Base-by-base conservation (phyloP, 1,140 invertebrate species). In the Melanaphis sacchari region DNA sequence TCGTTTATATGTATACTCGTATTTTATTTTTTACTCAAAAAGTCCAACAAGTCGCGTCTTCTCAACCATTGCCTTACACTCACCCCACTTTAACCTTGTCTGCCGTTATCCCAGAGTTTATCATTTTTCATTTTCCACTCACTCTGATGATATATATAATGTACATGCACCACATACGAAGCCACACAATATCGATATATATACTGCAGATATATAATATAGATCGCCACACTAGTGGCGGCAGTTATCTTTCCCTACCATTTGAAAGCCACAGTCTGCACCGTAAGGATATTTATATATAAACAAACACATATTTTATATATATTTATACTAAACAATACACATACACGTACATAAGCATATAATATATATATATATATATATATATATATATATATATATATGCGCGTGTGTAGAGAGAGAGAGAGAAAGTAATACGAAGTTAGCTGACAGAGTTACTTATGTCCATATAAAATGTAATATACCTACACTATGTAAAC, bases 41-140 rank as follows among this genome's bases (percentile, higher is more conserved):
- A 87, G 31, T 87, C 84, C 84, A 87, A 87, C 41, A 87, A 87
- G 84, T 87, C 84, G 82, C 84, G 24, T 84, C 38, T 84, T 84
- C 8, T 22, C 9, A 82, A 38, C 76, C 36, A 76, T n/a, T 36
- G 21, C 36, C 21, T n/a, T 76, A 15, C 59, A 76, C 59, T 18
- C 4, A 76, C 59, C 31, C 4, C 59, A n/a, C 59, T 76, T 9
- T 59, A 76, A 76, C n/a, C 31, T 4, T 15, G 31, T 76, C 59
- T 76, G n/a, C 59, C 15, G 59, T 76, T 76, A 76, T n/a, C 31
- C 59, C 15, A 18, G 15, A 82, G 76, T 84, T 84, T 84, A 84
- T 84, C 82, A 84, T 84, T 84, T 84, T 41, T 84, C 82, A 84
- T 15, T 84, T 84, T 84, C 9, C 24, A 41, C 40, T 40, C 40